phyloP scores from a whole-genome alignment of 2,113 vertebrate species.

The Takifugu bimaculatus region DNA sequence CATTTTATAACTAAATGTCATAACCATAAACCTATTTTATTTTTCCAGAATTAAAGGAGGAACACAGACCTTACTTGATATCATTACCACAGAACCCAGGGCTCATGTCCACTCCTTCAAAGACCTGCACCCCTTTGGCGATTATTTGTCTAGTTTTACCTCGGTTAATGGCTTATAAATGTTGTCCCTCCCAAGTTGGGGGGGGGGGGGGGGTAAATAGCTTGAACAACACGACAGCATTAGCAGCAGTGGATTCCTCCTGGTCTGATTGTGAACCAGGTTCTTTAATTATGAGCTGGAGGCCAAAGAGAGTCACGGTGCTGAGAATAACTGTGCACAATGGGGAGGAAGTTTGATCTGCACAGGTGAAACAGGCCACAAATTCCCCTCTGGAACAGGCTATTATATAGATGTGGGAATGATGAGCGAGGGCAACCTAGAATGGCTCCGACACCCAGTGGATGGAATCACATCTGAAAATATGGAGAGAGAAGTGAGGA shows the following conservation, averaged over 20 bases:
- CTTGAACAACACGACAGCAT: no score
- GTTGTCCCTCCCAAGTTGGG: not conserved
- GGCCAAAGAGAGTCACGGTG: slow-evolving; percentile 24
- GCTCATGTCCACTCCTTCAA: not conserved
- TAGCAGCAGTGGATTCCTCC: slow-evolving; percentile 8
- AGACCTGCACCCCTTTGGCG: slow-evolving; percentile 7
- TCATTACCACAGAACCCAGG: no score
- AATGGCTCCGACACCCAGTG: not conserved
- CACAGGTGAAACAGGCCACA: slow-evolving; percentile 11
- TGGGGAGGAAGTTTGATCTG: slow-evolving; percentile 22
- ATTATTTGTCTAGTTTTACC: slow-evolving; percentile 10
- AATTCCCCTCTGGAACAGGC: slow-evolving; percentile 8
- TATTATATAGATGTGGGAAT: not conserved
- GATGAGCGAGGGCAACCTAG: slow-evolving; percentile 5
- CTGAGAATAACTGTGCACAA: slow-evolving; percentile 18
- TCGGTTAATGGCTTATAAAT: not conserved
- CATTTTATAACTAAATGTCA: no score
- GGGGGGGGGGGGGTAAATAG: not conserved
- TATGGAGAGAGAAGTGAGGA: not conserved
- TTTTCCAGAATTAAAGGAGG: no score
- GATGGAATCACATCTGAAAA: not conserved
- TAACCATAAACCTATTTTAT: no score
- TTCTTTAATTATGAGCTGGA: slow-evolving; percentile 36
- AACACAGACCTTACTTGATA: no score
- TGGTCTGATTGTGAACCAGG: slow-evolving; percentile 20